Conservation (phyloP, 2,113 vertebrate species). For the Plectropomus leopardus region DNA sequence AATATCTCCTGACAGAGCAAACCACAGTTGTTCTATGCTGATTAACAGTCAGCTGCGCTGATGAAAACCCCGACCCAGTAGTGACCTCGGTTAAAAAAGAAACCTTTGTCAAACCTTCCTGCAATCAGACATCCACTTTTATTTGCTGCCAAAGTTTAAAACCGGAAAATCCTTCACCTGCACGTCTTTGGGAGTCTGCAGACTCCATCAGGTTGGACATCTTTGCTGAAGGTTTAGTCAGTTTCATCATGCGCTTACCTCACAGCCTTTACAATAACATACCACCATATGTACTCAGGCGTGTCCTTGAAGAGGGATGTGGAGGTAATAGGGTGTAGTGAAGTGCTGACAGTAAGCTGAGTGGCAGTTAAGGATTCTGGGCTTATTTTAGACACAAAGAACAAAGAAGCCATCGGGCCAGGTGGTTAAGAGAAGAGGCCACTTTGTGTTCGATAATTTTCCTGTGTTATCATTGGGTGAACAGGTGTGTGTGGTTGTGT, state of each 20-base stretch:
- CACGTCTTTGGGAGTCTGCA: background rate
- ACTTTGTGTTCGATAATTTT: conserved; percentile 35
- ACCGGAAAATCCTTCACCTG: conserved; percentile 20
- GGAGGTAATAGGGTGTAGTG: conserved; percentile 21
- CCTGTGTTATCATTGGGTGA: background rate
- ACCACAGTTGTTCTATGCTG: background rate
- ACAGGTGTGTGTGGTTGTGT: conserved; percentile 10
- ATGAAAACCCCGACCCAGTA: conserved; percentile 39
- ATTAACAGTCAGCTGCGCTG: conserved; percentile 36
- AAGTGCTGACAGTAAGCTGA: conserved; percentile 49
- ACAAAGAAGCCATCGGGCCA: conserved; percentile 35
- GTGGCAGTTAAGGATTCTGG: conserved; percentile 25
- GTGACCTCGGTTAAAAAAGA: background rate
- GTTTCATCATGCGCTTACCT: conserved; percentile 46
- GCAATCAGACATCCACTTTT: conserved; percentile 19
- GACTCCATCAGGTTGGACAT: background rate
- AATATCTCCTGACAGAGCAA: background rate
- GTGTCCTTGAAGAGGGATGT: conserved; percentile 44
- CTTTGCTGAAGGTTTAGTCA: conserved; percentile 19
- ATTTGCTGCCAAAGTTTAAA: conserved; percentile 21
- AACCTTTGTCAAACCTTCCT: conserved; percentile 32
- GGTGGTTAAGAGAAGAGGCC: conserved; percentile 7
- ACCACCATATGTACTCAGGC: conserved; percentile 20
- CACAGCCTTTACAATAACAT: conserved; percentile 31
- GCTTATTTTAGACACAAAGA: conserved; percentile 32